Evolutionary conservation across 1,140 invertebrate species (phyloP), one percentile per base, ranked within the genome.

Genomic region (Micrasema minimum): DNA sequence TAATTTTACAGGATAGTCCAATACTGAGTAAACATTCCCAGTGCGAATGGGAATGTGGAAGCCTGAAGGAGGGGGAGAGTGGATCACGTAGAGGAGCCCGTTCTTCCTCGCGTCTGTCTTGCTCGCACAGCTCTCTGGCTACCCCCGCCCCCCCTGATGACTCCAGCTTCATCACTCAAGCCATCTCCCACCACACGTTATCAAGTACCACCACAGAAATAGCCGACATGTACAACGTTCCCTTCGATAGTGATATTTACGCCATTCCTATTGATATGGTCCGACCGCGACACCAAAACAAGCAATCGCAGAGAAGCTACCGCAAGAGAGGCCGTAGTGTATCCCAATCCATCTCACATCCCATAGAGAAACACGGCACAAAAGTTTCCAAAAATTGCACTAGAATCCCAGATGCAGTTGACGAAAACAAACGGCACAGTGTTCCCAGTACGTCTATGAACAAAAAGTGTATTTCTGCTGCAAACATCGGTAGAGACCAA

Each of bases 231-330:
- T 94, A 94, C 78, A 94, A 92, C 81, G 92, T 94, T 45, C 92
- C 92, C 45, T 91, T 93, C 73, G 92, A 93, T 74, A 93, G 91
- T 77, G 93, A 94, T 77, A 93, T 94, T 72, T 95, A 94, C 77
- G 91, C 92, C 4, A 89, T 94, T 45, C 93, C 93, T 18, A 89
- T 94, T 46, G 92, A 95, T 79, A 90, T 77, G 87, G 93, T 4
- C 80, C 86, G 75, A 88, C 89, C 72, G 0, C 80, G 86, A 51
- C 83, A 76, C 79, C 89, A 88, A 78, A 82, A 86, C 22, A 83
- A 81, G 65, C 80, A 80, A 72, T 65, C 77, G 22, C 84, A 83
- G 38, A 85, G 86, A 71, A 85, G 85, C 72, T 87, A 88, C 74
- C 86, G 87, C 41, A 90, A 89, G 69, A 83, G 88, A 62, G 82